These are phyloP conservation scores for Nemoura dubitans DNA, from an alignment of 2,888 invertebrate species.

Conservation along the genomic window DNA sequence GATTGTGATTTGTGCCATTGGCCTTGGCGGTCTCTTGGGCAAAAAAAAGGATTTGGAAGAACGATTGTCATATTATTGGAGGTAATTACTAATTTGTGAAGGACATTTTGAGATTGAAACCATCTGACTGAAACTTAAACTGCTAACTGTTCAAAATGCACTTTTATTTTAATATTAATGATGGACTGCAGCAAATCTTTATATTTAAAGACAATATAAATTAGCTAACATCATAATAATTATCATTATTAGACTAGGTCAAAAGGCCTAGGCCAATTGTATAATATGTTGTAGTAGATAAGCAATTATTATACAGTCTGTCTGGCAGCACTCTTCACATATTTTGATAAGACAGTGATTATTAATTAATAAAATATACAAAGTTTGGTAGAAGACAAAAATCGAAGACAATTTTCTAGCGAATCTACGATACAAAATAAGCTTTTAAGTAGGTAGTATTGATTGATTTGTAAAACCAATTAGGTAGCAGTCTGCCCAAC, in stretches of 20 bases:
- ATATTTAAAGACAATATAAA: neutral
- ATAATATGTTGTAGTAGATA: neutral
- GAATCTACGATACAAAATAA: neutral
- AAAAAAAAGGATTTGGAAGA: neutral
- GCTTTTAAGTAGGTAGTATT: neutral
- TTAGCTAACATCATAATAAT: neutral
- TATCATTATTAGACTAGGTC: slow-evolving; percentile 12
- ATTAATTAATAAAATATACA: neutral
- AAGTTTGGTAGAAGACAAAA: neutral
- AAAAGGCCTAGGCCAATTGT: neutral
- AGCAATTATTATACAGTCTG: neutral
- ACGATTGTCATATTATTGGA: neutral
- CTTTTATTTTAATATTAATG: neutral
- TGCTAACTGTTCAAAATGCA: neutral
- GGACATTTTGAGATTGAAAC: neutral
- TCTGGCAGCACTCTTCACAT: neutral
- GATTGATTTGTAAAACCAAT: neutral
- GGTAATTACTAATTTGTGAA: neutral
- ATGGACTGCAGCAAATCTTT: neutral
- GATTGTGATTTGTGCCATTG: neutral
- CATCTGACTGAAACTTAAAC: neutral
- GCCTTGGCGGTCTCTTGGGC: neutral
- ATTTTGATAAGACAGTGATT: neutral
- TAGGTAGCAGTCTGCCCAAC: neutral
- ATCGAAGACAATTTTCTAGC: neutral